These are phyloP conservation scores for Ips nitidus DNA, from an alignment of 1,140 invertebrate genomes.

Conservation along the genomic window DNA sequence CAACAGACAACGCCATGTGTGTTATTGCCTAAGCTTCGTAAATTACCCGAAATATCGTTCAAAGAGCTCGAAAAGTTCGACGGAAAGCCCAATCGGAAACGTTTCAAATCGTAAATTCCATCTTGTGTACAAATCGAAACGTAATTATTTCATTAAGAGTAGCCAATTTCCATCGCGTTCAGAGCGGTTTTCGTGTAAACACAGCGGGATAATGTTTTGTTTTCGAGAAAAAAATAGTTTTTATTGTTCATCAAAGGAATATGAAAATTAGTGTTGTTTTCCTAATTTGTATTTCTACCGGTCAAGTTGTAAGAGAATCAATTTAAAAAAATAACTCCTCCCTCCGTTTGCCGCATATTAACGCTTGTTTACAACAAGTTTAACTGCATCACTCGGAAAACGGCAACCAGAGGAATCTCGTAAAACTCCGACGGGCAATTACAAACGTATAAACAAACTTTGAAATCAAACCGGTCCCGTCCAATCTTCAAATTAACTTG, in stretches of 20 bases:
- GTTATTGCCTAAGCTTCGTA: conserved; percentile 16
- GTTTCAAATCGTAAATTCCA: conserved; percentile 24
- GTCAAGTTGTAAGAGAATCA: no score
- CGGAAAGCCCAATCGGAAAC: background rate
- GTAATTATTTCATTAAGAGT: conserved; percentile 32
- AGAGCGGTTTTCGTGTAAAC: conserved; percentile 24
- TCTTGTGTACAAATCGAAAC: conserved; percentile 23
- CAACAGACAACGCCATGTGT: background rate
- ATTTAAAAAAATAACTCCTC: no score
- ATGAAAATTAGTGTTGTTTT: background rate
- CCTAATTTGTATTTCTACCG: no score
- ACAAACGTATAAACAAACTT: conserved; percentile 13
- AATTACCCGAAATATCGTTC: conserved; percentile 9
- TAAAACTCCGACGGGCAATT: conserved; percentile 14
- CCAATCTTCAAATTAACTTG: conserved; percentile 11
- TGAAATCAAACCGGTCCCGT: conserved; percentile 12
- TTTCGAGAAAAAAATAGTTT: conserved; percentile 23
- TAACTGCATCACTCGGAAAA: background rate
- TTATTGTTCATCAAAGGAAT: conserved; percentile 9
- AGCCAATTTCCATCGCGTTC: conserved; percentile 20
- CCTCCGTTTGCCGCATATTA: no score
- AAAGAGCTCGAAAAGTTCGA: conserved; percentile 1
- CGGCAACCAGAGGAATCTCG: conserved; percentile 6
- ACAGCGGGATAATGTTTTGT: conserved; percentile 25
- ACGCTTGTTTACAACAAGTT: background rate